A percentile compares a stretch with the other conserved stretches of the same genome.
These are phyloP conservation scores for Xestia c-nigrum DNA, from an alignment of 2,888 invertebrate genomes.

Conservation along the genomic window DNA sequence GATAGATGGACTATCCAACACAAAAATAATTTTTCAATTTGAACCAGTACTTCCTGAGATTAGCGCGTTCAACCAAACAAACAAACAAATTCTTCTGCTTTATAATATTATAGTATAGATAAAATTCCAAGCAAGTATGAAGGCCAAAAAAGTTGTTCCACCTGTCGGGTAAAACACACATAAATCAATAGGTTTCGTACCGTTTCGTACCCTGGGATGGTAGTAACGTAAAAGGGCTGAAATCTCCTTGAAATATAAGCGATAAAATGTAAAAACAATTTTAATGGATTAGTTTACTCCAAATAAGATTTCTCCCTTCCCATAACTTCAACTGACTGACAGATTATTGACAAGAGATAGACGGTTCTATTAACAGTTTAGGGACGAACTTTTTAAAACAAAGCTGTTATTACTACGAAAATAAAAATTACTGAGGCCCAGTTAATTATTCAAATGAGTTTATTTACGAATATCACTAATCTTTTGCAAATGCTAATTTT, in stretches of 20 bases:
- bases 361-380: background rate
- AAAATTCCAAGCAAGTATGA: conserved; percentile 6
- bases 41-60: too few relatives aligned
- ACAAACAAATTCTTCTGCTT: too few relatives aligned
- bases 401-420: background rate
- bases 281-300: background rate
- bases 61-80: too few relatives aligned
- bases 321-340: background rate
- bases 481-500: background rate
- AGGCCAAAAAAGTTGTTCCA: conserved; percentile 5
- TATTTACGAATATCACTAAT: background rate
- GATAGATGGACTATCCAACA: too few relatives aligned
- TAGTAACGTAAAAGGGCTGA: background rate
- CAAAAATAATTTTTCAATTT: too few relatives aligned
- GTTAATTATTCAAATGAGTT: background rate
- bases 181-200: too few relatives aligned
- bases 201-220: background rate
- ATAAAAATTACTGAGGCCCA: background rate
- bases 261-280: background rate
- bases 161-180: background rate
- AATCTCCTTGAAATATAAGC: background rate
- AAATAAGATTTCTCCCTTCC: background rate
- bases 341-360: conserved; percentile 9
- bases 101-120: too few relatives aligned
- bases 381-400: background rate